Conservation (phyloP, 2,888 invertebrate species). For the Phrixothrix hirtus region DNA sequence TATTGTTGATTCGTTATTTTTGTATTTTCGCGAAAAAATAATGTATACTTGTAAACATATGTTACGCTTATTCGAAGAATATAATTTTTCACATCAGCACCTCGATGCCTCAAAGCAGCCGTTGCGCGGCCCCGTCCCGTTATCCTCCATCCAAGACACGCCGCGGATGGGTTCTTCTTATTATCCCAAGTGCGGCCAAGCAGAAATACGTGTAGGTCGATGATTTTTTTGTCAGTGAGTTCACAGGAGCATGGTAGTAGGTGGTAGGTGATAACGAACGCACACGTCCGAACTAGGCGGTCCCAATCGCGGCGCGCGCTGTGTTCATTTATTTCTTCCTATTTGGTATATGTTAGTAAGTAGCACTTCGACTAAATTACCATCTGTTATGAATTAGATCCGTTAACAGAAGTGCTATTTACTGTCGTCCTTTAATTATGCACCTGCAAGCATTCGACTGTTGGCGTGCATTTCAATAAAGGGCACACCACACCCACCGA, state of each 20-base stretch:
- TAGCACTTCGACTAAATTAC: slow-evolving; percentile 20
- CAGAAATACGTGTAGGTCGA: slow-evolving; percentile 6
- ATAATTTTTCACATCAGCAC: slow-evolving; percentile 52
- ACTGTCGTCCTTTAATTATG: slow-evolving; percentile 33
- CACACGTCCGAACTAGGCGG: slow-evolving; percentile 55
- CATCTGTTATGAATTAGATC: slow-evolving; percentile 4
- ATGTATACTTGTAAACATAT: slow-evolving; percentile 36
- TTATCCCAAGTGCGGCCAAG: slow-evolving; percentile 14
- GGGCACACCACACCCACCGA: slow-evolving; percentile 35
- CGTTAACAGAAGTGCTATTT: slow-evolving; percentile 31
- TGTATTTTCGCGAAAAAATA: slow-evolving; percentile 45
- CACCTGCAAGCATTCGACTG: slow-evolving; percentile 54
- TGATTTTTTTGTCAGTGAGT: slow-evolving; percentile 35
- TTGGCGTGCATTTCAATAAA: slow-evolving; percentile 40
- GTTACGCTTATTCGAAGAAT: slow-evolving; percentile 49
- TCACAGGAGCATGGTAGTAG: slow-evolving; percentile 55
- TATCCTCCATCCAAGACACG: slow-evolving; percentile 46
- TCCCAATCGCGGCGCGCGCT: slow-evolving; percentile 41
- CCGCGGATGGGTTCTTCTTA: slow-evolving; percentile 37
- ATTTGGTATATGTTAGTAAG: slow-evolving; percentile 16
- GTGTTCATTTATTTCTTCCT: slow-evolving; percentile 25
- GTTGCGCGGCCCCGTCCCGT: slow-evolving; percentile 45
- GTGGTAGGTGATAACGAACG: slow-evolving; percentile 33
- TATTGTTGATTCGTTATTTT: slow-evolving; percentile 55
- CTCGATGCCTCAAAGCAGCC: slow-evolving; percentile 51